A percentile compares a stretch with the other conserved stretches of the same genome.
These are phyloP conservation scores for Takifugu bimaculatus DNA, from an alignment of 2,113 vertebrate genomes.

Conservation along the genomic window DNA sequence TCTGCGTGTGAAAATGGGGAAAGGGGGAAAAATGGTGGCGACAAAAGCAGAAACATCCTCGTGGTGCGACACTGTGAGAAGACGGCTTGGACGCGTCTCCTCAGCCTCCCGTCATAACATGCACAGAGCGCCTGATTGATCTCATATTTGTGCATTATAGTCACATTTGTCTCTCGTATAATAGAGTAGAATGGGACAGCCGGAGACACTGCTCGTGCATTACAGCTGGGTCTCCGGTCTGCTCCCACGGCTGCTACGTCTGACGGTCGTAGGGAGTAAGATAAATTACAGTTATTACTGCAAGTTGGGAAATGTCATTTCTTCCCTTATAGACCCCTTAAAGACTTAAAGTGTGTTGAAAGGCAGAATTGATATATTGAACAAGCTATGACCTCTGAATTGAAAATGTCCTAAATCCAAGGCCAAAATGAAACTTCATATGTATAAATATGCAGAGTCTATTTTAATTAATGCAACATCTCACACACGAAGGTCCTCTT, in stretches of 20 bases:
- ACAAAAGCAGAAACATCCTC: constrained; percentile 9
- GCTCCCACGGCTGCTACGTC: constrained; percentile 26
- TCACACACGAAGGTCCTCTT: not conserved
- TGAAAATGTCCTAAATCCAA: not conserved
- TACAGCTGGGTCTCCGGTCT: constrained; percentile 3
- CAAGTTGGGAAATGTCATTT: constrained; percentile 36
- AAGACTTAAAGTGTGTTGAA: constrained; percentile 8
- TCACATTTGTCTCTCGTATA: constrained; percentile 9
- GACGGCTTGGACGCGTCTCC: not conserved
- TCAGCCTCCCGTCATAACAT: constrained; percentile 5
- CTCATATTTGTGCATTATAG: constrained; percentile 1
- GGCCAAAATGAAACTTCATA: not conserved
- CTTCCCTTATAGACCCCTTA: constrained; percentile 1
- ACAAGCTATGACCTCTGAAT: constrained; percentile 9
- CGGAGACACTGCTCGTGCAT: constrained; percentile 1
- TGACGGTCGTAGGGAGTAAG: constrained; percentile 31
- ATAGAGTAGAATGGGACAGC: not conserved
- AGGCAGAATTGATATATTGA: constrained; percentile 3
- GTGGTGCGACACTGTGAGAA: constrained; percentile 13
- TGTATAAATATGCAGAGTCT: not conserved
- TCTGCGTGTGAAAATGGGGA: not conserved
- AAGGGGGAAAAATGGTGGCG: not conserved
- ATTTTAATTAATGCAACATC: not conserved
- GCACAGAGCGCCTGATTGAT: constrained; percentile 15
- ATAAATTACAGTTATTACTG: constrained; percentile 24